These are phyloP conservation scores for Smittia aterrima DNA, from an alignment of 2,888 invertebrate genomes.

Conservation along the genomic window DNA sequence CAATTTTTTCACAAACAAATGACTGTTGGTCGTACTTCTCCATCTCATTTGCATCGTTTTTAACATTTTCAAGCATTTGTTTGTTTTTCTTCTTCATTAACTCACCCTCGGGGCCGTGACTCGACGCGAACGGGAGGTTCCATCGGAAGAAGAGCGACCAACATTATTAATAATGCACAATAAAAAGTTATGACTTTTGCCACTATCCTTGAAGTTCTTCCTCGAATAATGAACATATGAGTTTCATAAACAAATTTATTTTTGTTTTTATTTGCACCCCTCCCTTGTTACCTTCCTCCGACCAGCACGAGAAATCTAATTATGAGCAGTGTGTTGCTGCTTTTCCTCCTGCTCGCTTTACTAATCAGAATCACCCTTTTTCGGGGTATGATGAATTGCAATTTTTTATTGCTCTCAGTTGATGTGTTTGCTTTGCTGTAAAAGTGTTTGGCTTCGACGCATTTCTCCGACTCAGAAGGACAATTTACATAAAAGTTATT, in stretches of 20 bases:
- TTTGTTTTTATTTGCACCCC: background rate
- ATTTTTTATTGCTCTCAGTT: constrained; percentile 21
- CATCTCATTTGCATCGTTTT: constrained; percentile 31
- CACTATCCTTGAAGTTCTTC: constrained; percentile 4
- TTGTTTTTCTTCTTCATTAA: constrained; percentile 1
- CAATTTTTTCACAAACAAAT: background rate
- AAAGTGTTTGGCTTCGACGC: background rate
- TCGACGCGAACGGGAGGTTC: constrained; percentile 5
- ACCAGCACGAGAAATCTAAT: background rate
- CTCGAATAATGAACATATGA: background rate
- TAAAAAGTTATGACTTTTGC: constrained; percentile 35
- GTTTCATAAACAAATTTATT: background rate
- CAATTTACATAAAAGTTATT: constrained; percentile 30
- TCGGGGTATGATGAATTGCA: constrained; percentile 30
- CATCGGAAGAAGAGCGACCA: background rate
- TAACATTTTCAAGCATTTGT: background rate
- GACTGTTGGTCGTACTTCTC: constrained; percentile 15
- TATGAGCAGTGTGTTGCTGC: background rate
- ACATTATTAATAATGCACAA: constrained; percentile 35
- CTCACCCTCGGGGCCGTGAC: background rate
- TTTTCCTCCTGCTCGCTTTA: background rate
- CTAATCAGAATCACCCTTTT: background rate
- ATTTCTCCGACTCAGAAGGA: background rate
- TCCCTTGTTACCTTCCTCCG: background rate
- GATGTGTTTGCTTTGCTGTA: constrained; percentile 5